These are phyloP conservation scores for Lycocorax pyrrhopterus DNA, from an alignment of 2,113 vertebrate species.

Conservation along the genomic window DNA sequence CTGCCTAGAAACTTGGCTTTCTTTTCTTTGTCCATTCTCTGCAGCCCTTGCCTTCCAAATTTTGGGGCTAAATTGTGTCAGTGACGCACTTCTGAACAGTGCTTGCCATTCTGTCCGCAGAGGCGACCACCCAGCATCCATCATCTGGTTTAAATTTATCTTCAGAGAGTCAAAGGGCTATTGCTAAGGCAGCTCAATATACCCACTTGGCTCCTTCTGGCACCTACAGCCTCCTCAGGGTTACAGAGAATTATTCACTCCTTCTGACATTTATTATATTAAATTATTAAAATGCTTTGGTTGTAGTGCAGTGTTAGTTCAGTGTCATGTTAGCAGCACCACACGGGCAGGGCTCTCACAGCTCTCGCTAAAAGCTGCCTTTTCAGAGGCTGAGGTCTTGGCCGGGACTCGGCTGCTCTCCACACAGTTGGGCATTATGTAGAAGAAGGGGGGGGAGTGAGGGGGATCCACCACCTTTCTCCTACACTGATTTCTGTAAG, in stretches of 20 bases:
- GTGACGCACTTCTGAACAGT: constrained; percentile 5
- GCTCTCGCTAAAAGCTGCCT: constrained; percentile 26
- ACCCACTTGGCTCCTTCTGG: constrained; percentile 29
- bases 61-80: background rate
- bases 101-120: background rate
- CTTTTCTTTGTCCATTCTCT: background rate
- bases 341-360: background rate
- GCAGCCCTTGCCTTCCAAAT: background rate
- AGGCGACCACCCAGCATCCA: constrained; percentile 48
- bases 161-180: constrained; percentile 42
- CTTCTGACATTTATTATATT: constrained; percentile 59
- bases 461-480: background rate
- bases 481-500: background rate
- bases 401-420: background rate
- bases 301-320: constrained; percentile 56
- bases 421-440: constrained; percentile 58
- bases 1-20: background rate
- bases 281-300: constrained; percentile 50
- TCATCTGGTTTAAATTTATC: constrained; percentile 38
- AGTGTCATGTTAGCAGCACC: constrained; percentile 38
- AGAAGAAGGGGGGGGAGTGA: background rate
- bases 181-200: constrained; percentile 6
- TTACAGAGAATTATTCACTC: constrained; percentile 63
- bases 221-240: constrained; percentile 19
- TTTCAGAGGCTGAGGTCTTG: constrained; percentile 41